Conservation (phyloP, 2,113 vertebrate genomes). For the Laticauda laticaudata region DNA sequence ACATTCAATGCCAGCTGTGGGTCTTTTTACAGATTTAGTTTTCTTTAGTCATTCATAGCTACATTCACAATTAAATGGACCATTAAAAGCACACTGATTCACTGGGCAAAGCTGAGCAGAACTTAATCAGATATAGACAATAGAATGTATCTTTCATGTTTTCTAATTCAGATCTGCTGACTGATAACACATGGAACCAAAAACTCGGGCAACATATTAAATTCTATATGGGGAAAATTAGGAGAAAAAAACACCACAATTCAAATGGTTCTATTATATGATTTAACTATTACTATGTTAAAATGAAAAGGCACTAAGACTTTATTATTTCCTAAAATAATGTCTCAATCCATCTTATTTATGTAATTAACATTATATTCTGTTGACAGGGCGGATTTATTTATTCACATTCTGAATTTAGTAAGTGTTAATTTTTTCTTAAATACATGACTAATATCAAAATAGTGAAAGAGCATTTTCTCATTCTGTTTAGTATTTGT, state of each 20-base stretch:
- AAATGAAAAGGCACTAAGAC: background rate
- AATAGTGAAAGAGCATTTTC: background rate
- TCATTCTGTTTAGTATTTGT: background rate
- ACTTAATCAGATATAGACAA: conserved; percentile 33
- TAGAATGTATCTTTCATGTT: conserved; percentile 5
- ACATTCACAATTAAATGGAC: conserved; percentile 50
- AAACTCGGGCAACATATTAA: conserved; percentile 39
- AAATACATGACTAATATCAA: background rate
- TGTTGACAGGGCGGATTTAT: background rate
- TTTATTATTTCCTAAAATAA: conserved; percentile 1
- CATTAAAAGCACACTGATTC: conserved; percentile 49
- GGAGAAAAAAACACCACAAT: background rate
- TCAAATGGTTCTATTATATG: background rate
- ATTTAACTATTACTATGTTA: background rate
- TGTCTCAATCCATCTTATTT: background rate
- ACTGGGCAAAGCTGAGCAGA: conserved; percentile 31
- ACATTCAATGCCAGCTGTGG: conserved; percentile 52
- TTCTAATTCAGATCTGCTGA: conserved; percentile 38
- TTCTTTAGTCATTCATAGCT: conserved; percentile 52
- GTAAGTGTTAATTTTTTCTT: background rate
- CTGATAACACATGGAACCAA: background rate
- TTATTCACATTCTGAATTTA: background rate
- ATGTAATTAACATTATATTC: background rate
- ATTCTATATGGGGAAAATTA: conserved; percentile 9
- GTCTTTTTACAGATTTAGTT: conserved; percentile 42